Conservation (phyloP, 1,140 invertebrate genomes). For the Cherax destructor region DNA sequence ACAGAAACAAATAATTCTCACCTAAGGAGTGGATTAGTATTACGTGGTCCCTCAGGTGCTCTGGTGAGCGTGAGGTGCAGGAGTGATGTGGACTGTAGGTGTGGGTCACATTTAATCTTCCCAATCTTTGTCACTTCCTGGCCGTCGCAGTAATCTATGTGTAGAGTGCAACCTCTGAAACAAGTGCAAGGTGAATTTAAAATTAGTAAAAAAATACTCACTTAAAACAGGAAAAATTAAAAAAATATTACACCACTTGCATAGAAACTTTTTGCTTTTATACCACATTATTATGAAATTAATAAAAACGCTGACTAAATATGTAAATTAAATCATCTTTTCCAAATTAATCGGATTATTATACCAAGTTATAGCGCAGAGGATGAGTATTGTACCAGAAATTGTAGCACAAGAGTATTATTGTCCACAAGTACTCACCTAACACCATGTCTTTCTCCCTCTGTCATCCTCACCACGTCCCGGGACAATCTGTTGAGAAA, state of each 20-base stretch:
- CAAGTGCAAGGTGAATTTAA: too few relatives aligned
- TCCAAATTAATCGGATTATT: too few relatives aligned
- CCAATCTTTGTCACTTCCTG: constrained; percentile 58
- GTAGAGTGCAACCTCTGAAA: constrained; percentile 64
- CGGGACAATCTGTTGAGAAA: constrained; percentile 67
- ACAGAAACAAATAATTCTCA: background rate
- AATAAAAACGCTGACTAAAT: too few relatives aligned
- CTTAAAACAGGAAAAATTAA: too few relatives aligned
- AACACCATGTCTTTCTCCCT: constrained; percentile 64
- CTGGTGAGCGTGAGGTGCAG: constrained; percentile 66
- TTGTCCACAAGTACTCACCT: constrained; percentile 32
- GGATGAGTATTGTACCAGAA: too few relatives aligned
- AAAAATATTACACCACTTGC: too few relatives aligned
- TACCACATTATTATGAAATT: too few relatives aligned
- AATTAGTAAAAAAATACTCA: background rate
- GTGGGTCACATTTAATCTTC: constrained; percentile 68
- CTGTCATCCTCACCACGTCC: constrained; percentile 69
- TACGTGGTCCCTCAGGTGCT: constrained; percentile 12
- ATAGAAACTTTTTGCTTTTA: too few relatives aligned
- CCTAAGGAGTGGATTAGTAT: constrained; percentile 64
- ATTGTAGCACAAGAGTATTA: background rate
- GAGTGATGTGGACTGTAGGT: constrained; percentile 52
- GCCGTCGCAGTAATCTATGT: constrained; percentile 64
- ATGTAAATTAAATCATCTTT: too few relatives aligned
- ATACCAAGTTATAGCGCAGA: too few relatives aligned